Evolutionary conservation across 2,797 vertebrate species (phyloP).

Genomic region (Myotis daubentonii): DNA sequence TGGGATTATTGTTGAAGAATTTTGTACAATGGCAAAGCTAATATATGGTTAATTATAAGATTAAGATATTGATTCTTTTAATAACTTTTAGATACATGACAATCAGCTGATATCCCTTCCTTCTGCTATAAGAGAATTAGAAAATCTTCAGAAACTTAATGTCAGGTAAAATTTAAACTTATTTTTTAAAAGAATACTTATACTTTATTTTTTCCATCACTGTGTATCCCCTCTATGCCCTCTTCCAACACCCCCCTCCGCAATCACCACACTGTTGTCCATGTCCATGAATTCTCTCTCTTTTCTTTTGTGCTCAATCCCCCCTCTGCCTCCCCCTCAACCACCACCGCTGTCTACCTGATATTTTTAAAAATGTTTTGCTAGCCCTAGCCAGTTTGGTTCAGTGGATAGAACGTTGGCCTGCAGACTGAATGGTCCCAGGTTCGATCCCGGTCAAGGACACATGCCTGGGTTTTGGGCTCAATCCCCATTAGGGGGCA

Average conservation of each 20-base stretch:
- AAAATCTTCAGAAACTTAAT: constrained; percentile 94
- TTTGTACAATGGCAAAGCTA: not conserved
- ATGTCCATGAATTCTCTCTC: not conserved
- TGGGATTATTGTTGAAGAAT: constrained; percentile 1
- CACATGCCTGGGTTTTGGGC: too few relatives aligned
- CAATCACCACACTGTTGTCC: not conserved
- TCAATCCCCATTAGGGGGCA: too few relatives aligned
- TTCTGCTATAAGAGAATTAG: constrained; percentile 89
- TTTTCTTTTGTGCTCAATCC: not conserved
- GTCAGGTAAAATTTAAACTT: constrained; percentile 88
- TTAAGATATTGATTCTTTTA: constrained; percentile 66
- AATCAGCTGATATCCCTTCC: constrained; percentile 93
- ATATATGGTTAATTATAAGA: constrained; percentile 19
- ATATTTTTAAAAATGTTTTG: not conserved
- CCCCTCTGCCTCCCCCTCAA: too few relatives aligned
- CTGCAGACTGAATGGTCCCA: too few relatives aligned
- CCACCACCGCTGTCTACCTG: not conserved
- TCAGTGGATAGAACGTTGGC: too few relatives aligned
- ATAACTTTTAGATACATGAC: constrained; percentile 92
- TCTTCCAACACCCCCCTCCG: not conserved
- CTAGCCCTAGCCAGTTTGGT: too few relatives aligned
- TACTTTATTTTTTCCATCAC: not conserved
- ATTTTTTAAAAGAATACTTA: not conserved
- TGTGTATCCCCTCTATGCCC: not conserved
- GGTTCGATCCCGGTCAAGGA: too few relatives aligned